These are phyloP conservation scores for Galeopterus variegatus DNA, from an alignment of 2,113 vertebrate species.

Conservation along the genomic window DNA sequence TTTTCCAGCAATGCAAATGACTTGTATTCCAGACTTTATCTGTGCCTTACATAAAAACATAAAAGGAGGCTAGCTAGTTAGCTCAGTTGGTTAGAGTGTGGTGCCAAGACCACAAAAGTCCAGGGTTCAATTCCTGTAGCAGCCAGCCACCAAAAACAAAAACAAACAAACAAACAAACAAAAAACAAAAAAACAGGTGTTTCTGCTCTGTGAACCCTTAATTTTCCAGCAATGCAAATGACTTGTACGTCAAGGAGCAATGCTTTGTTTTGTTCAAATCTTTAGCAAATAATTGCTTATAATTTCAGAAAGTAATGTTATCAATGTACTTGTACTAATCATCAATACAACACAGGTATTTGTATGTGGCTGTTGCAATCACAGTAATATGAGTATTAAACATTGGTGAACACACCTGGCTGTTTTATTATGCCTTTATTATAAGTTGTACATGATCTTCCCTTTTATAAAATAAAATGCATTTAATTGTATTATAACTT, in stretches of 20 bases:
- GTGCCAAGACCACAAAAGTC: too few species aligned
- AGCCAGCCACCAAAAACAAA: too few species aligned
- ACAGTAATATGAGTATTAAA: not conserved
- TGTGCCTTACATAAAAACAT: too few species aligned
- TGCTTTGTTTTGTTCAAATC: not conserved
- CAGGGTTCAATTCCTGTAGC: too few species aligned
- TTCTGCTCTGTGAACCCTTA: not conserved
- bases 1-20: not conserved
- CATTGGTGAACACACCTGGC: not conserved
- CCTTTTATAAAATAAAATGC: not conserved
- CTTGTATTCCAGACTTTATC: too few species aligned
- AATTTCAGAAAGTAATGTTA: conserved; percentile 15
- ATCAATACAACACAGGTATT: not conserved
- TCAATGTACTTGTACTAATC: not conserved
- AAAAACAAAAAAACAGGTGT: not conserved
- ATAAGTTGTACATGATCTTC: not conserved
- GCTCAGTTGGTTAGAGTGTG: too few species aligned
- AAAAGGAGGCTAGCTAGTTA: too few species aligned
- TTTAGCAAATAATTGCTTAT: not conserved
- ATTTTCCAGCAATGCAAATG: not conserved
- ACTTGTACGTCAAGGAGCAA: not conserved
- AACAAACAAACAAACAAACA: too few species aligned
- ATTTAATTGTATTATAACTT: not conserved
- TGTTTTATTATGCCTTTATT: not conserved
- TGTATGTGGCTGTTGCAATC: not conserved